phyloP scores from a whole-genome alignment of 2,113 vertebrate species.

The Morone chrysops region DNA sequence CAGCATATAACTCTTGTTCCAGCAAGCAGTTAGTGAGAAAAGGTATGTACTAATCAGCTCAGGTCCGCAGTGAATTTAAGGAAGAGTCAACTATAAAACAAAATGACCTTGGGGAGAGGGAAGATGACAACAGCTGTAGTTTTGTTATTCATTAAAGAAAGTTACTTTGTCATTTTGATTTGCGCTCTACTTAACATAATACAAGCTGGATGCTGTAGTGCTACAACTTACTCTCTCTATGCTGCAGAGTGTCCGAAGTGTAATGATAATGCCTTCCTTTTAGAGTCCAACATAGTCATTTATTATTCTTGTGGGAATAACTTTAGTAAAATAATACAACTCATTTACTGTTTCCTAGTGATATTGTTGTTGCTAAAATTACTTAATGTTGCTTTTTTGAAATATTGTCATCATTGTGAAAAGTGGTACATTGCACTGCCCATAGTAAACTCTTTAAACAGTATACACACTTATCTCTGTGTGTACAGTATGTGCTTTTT shows the following conservation, averaged over 20 bases:
- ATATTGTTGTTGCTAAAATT: background rate
- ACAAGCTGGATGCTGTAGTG: background rate
- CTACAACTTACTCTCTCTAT: background rate
- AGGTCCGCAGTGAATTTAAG: slow-evolving; percentile 14
- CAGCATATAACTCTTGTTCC: slow-evolving; percentile 21
- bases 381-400: background rate
- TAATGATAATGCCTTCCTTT: background rate
- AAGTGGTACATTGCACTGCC: background rate
- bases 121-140: background rate
- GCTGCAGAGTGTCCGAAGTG: background rate
- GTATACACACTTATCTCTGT: background rate
- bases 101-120: background rate
- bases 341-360: background rate
- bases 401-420: background rate
- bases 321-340: background rate
- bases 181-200: background rate
- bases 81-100: background rate
- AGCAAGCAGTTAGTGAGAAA: background rate
- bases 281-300: background rate
- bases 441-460: too few species aligned
- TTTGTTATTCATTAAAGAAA: background rate
- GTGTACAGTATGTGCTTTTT: background rate
- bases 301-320: background rate
- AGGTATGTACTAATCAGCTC: slow-evolving; percentile 3
- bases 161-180: background rate